phyloP scores from a whole-genome alignment of 2,113 vertebrate genomes.

The Labeo catla region DNA sequence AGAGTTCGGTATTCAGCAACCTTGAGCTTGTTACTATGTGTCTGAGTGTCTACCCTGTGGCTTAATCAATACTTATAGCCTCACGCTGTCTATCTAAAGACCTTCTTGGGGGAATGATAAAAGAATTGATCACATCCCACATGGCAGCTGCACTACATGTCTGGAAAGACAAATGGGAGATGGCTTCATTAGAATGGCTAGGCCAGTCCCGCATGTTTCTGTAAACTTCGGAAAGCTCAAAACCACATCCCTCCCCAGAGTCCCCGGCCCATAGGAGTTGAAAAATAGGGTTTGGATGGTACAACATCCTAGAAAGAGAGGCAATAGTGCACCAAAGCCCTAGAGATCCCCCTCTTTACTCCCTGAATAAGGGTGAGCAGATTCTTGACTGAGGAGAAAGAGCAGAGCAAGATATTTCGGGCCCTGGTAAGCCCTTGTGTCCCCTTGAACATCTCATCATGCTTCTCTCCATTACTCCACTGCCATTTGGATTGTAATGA shows the following conservation, averaged over 20 bases:
- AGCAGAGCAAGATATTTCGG: not conserved
- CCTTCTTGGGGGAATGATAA: slow-evolving; percentile 45
- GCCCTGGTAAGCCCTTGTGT: not conserved
- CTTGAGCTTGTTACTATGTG: slow-evolving; percentile 45
- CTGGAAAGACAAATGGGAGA: slow-evolving; percentile 44
- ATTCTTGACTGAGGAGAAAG: not conserved
- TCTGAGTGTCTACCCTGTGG: slow-evolving; percentile 25
- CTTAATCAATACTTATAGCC: slow-evolving; percentile 51
- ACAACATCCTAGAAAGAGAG: slow-evolving; percentile 22
- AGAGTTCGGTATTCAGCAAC: slow-evolving; percentile 29
- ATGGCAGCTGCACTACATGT: slow-evolving; percentile 12
- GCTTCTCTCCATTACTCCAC: not conserved
- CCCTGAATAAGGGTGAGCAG: not conserved
- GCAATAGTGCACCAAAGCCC: slow-evolving; percentile 36
- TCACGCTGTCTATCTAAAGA: slow-evolving; percentile 41
- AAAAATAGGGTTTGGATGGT: slow-evolving; percentile 11
- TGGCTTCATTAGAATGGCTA: slow-evolving; percentile 32
- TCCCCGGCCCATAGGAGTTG: not conserved
- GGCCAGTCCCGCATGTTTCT: not conserved
- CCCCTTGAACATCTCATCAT: not conserved
- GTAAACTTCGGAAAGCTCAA: slow-evolving; percentile 32
- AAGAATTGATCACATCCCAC: slow-evolving; percentile 47
- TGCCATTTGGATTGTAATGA: slow-evolving; percentile 42
- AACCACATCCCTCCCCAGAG: slow-evolving; percentile 22
- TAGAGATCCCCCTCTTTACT: not conserved